phyloP scores from a whole-genome alignment of 2,888 invertebrate genomes.

The Drosophila kokeensis region DNA sequence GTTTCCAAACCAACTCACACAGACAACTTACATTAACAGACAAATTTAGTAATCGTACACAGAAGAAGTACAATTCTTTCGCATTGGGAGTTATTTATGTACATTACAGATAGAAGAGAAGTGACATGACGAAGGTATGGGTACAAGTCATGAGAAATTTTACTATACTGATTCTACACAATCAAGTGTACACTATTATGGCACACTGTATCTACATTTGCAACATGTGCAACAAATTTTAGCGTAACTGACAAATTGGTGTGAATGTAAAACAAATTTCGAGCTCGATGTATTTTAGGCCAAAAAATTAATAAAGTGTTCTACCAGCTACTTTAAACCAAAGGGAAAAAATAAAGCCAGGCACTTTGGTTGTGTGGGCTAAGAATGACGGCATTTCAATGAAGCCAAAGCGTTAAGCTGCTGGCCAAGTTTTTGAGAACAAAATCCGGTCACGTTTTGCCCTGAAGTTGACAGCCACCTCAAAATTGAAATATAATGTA shows the following conservation, averaged over 20 bases:
- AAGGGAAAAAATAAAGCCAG: neutral
- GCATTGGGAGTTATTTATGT: neutral
- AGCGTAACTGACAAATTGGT: conserved; percentile 18
- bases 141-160: neutral
- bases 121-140: neutral
- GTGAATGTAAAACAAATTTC: neutral
- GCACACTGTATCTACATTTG: neutral
- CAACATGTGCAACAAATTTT: conserved; percentile 24
- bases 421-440: conserved; percentile 31
- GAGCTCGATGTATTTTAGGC: neutral
- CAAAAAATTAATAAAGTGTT: neutral
- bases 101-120: neutral
- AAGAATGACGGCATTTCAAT: conserved; percentile 52
- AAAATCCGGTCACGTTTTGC: conserved; percentile 48
- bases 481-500: conserved; percentile 56
- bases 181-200: neutral
- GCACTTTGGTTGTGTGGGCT: neutral
- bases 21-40: neutral
- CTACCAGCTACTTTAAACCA: neutral
- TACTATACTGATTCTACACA: neutral
- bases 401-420: conserved; percentile 12
- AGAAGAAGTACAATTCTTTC: neutral
- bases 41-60: neutral
- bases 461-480: conserved; percentile 37
- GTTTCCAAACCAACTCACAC: too few species aligned